These are phyloP conservation scores for Napeogenes sylphis DNA, from an alignment of 2,888 invertebrate genomes.

Conservation along the genomic window DNA sequence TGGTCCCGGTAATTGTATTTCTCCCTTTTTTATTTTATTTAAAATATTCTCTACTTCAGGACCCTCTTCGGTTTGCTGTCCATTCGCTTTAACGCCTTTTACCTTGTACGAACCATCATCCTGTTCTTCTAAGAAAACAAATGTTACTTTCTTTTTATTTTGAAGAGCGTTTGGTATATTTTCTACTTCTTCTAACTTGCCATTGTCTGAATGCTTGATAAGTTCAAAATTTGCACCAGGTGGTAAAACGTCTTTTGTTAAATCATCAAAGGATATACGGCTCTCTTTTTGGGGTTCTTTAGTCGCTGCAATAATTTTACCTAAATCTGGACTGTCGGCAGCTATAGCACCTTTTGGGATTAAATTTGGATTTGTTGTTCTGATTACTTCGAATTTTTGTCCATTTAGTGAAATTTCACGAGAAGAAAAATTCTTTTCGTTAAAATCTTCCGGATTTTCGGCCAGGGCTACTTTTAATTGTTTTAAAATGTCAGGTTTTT, in stretches of 20 bases:
- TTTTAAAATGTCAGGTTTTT: conserved; percentile 84
- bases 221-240: conserved; percentile 89
- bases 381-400: conserved; percentile 84
- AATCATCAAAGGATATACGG: conserved; percentile 83
- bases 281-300: conserved; percentile 77
- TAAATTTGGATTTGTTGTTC: conserved; percentile 83
- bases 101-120: conserved; percentile 91
- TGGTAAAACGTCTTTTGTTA: conserved; percentile 88
- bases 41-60: conserved; percentile 88
- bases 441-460: conserved; percentile 81
- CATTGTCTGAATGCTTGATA: conserved; percentile 85
- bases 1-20: conserved; percentile 86
- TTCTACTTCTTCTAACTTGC: conserved; percentile 83
- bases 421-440: conserved; percentile 83
- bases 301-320: conserved; percentile 61
- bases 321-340: conserved; percentile 61
- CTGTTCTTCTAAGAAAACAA: conserved; percentile 91
- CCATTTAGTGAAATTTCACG: conserved; percentile 87
- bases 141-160: conserved; percentile 88
- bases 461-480: conserved; percentile 85
- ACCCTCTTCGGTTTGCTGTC: conserved; percentile 82
- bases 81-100: conserved; percentile 89
- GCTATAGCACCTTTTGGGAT: conserved; percentile 78
- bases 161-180: conserved; percentile 79
- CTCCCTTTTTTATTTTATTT: conserved; percentile 87